Evolutionary conservation across 2,113 vertebrate genomes (phyloP).

Genomic region (Pleuronectes platessa): DNA sequence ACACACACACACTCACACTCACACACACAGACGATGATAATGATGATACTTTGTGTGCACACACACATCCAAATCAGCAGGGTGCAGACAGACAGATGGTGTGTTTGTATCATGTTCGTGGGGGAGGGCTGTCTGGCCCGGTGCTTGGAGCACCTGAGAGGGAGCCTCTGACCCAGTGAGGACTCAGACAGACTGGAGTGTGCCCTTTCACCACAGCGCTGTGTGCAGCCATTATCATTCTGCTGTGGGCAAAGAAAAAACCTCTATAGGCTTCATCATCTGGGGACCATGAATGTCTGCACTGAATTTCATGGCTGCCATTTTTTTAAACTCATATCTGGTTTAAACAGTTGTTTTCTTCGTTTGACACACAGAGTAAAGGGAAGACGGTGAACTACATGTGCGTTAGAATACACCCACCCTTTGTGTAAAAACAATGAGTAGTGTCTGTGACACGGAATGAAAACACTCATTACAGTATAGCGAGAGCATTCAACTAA

Average conservation of each 20-base stretch:
- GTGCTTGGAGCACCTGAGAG: conserved; percentile 27
- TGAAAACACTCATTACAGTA: not conserved
- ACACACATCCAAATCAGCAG: conserved; percentile 8
- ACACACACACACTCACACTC: conserved; percentile 21
- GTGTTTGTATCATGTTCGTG: conserved; percentile 39
- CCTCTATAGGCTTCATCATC: too few relatives aligned
- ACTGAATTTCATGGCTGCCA: too few relatives aligned
- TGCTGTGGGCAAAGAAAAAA: too few relatives aligned
- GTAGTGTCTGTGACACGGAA: not conserved
- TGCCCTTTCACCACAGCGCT: conserved; percentile 35
- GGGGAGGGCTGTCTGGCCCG: conserved; percentile 21
- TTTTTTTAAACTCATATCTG: too few relatives aligned
- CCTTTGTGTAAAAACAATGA: conserved; percentile 9
- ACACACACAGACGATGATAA: not conserved
- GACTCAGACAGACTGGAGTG: conserved; percentile 40
- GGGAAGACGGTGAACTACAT: not conserved
- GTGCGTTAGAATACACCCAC: not conserved
- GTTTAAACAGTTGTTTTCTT: too few relatives aligned
- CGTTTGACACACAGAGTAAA: not conserved
- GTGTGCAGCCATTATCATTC: not conserved
- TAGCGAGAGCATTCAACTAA: too few relatives aligned
- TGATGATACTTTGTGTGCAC: not conserved
- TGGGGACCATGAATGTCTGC: too few relatives aligned
- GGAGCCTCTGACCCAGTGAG: conserved; percentile 20
- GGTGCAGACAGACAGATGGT: conserved; percentile 59